A percentile compares a stretch with the other conserved stretches of the same genome.
These are phyloP conservation scores for Drosophila pegasa DNA, from an alignment of 2,888 invertebrate genomes.

Conservation along the genomic window DNA sequence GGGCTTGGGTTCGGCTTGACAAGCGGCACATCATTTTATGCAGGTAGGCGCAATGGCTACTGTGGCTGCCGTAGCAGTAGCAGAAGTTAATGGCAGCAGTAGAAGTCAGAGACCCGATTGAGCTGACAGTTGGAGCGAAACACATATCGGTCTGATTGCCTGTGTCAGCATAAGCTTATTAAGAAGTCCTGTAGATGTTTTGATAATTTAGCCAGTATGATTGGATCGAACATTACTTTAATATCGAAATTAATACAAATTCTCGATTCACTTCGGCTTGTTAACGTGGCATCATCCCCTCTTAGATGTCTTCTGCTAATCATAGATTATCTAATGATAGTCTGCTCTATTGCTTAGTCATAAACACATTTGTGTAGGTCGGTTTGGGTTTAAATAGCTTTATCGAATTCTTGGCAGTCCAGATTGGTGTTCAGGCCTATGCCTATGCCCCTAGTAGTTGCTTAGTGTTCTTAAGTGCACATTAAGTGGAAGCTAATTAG, in stretches of 20 bases:
- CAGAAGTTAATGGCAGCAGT: background rate
- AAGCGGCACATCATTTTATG: constrained; percentile 4
- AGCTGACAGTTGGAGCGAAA: background rate
- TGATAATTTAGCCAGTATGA: background rate
- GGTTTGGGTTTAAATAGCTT: background rate
- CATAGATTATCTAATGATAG: background rate
- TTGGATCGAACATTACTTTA: too few species aligned
- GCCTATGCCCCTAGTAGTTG: background rate
- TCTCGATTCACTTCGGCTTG: background rate
- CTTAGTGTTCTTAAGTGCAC: background rate
- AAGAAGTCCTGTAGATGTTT: background rate
- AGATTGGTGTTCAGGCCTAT: background rate
- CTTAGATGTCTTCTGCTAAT: background rate
- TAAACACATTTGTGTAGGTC: background rate
- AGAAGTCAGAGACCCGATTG: background rate
- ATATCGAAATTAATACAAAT: background rate
- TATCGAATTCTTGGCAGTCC: background rate
- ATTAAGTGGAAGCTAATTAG: constrained; percentile 3
- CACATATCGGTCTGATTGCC: background rate
- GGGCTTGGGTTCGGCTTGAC: background rate
- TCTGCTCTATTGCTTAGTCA: too few species aligned
- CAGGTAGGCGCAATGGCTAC: constrained; percentile 10
- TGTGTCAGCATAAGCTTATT: background rate
- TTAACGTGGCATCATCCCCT: background rate
- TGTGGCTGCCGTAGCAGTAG: constrained; percentile 3